Conservation (phyloP, 2,888 invertebrate species). For the Drosophila borealis region DNA sequence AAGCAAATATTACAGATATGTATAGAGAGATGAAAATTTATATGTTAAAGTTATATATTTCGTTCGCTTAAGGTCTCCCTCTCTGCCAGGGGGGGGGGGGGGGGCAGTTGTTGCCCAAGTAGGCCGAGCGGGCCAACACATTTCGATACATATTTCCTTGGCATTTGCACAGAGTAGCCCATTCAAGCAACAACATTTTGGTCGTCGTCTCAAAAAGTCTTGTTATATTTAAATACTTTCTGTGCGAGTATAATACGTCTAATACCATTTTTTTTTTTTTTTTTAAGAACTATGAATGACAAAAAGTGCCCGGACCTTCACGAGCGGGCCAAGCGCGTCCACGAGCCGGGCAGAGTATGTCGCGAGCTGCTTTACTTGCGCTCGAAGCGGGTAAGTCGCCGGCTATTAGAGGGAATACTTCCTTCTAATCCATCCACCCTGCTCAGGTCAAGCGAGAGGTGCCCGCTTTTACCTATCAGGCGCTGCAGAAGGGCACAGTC, state of each 20-base stretch:
- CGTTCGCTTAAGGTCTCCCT: not conserved
- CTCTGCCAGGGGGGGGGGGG: not conserved
- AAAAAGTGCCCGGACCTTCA: constrained; percentile 53
- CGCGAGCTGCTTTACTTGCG: constrained; percentile 67
- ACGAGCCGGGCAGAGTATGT: constrained; percentile 63
- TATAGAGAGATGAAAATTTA: constrained; percentile 47
- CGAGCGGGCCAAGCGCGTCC: constrained; percentile 62
- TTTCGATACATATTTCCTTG: constrained; percentile 8
- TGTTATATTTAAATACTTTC: constrained; percentile 10
- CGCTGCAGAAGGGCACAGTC: constrained; percentile 81
- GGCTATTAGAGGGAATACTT: not conserved
- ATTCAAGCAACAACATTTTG: constrained; percentile 52
- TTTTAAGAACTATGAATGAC: constrained; percentile 19
- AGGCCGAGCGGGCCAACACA: constrained; percentile 23
- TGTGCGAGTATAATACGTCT: constrained; percentile 2
- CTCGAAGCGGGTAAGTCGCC: constrained; percentile 57
- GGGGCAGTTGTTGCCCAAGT: not conserved
- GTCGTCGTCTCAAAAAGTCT: constrained; percentile 38
- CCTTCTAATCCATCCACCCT: not conserved
- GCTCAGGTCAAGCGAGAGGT: constrained; percentile 73
- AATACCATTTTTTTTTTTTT: not conserved
- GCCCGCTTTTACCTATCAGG: constrained; percentile 83
- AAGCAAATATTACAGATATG: constrained; percentile 47
- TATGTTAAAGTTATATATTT: constrained; percentile 22
- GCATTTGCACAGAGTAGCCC: constrained; percentile 64